Percentiles rank a stretch among this genome's conserved stretches.
phyloP scores from a whole-genome alignment of 2,888 invertebrate species.

The Pachliopta kotzebuea region DNA sequence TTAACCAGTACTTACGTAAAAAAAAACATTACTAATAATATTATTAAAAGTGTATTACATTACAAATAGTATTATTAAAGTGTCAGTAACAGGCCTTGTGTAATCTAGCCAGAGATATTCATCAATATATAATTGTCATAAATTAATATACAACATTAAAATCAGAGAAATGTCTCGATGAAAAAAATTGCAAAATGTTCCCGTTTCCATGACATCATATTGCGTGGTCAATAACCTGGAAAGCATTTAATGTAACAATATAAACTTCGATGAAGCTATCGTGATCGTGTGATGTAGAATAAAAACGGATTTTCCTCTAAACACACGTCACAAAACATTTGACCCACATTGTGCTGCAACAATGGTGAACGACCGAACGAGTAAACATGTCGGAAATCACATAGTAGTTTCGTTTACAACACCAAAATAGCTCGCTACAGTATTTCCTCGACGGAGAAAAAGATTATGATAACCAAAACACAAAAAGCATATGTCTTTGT shows the following conservation, averaged over 20 bases:
- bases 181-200: background rate
- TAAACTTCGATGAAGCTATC: constrained; percentile 1
- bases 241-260: background rate
- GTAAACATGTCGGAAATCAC: constrained; percentile 44
- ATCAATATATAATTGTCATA: too few relatives aligned
- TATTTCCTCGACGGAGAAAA: constrained; percentile 13
- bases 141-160: too few relatives aligned
- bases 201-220: background rate
- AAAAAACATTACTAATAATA: too few relatives aligned
- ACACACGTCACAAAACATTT: constrained; percentile 28
- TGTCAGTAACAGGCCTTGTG: too few relatives aligned
- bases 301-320: constrained; percentile 9
- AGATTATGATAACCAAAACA: constrained; percentile 12
- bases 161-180: too few relatives aligned
- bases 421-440: constrained; percentile 21
- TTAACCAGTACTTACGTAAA: too few relatives aligned
- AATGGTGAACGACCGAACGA: constrained; percentile 53
- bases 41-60: too few relatives aligned
- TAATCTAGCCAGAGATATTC: too few relatives aligned
- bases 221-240: background rate
- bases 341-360: constrained; percentile 39
- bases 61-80: too few relatives aligned
- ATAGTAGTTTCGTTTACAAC: constrained; percentile 27
- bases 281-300: background rate
- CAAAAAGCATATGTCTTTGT: constrained; percentile 10